A percentile compares a stretch with the other conserved stretches of the same genome.
phyloP scores from a whole-genome alignment of 2,888 invertebrate genomes.

The Hydriomena furcata region DNA sequence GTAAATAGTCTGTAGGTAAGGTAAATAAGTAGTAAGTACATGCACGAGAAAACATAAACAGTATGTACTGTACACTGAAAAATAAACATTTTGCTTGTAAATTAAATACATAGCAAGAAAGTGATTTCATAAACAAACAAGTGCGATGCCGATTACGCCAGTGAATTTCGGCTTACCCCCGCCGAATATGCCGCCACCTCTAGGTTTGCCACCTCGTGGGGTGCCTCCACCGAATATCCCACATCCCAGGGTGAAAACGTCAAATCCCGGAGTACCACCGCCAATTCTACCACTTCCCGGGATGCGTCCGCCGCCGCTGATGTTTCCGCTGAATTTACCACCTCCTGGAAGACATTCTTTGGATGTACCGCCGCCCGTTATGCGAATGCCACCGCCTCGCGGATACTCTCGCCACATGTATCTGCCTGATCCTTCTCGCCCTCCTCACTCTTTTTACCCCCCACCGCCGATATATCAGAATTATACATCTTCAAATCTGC shows the following conservation, averaged over 20 bases:
- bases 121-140: background rate
- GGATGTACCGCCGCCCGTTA: constrained; percentile 17
- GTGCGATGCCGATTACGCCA: constrained; percentile 62
- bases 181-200: constrained; percentile 42
- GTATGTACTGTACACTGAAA: background rate
- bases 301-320: background rate
- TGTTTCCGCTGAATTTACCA: constrained; percentile 35
- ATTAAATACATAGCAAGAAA: background rate
- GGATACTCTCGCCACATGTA: constrained; percentile 2
- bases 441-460: background rate
- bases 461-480: constrained; percentile 4
- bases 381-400: constrained; percentile 2
- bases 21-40: too few relatives aligned
- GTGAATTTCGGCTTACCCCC: constrained; percentile 63
- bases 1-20: too few relatives aligned
- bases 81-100: background rate
- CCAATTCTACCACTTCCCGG: constrained; percentile 37
- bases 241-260: too few relatives aligned
- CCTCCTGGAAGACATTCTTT: constrained; percentile 25
- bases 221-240: constrained; percentile 29
- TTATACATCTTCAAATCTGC: constrained; percentile 4
- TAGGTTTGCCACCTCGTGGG: constrained; percentile 23
- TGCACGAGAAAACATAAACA: too few relatives aligned
- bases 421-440: constrained; percentile 7
- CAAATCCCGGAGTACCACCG: too few relatives aligned